These are phyloP conservation scores for Gryllus bimaculatus DNA, from an alignment of 1,140 invertebrate genomes.

Conservation along the genomic window DNA sequence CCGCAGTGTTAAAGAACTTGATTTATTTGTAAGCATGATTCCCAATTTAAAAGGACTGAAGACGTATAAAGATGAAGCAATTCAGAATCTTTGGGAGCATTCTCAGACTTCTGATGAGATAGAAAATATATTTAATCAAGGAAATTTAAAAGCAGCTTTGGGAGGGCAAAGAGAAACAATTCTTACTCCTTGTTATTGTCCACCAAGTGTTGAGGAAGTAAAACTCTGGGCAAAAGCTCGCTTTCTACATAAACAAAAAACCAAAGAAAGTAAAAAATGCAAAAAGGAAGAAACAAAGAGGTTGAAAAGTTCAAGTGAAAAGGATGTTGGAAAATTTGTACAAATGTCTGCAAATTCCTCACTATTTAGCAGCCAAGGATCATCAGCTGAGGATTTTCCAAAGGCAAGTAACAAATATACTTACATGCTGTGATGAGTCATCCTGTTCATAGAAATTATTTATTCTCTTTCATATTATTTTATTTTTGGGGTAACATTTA, in stretches of 20 bases:
- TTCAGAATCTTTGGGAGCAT: neutral
- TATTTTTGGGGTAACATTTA: too few relatives aligned
- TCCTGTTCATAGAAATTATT: too few relatives aligned
- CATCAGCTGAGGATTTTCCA: too few relatives aligned
- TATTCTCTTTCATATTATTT: too few relatives aligned
- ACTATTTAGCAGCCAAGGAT: too few relatives aligned
- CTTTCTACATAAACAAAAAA: neutral
- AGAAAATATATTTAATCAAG: neutral
- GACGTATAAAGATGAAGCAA: neutral
- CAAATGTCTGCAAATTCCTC: too few relatives aligned
- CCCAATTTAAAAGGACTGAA: neutral
- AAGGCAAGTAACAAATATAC: too few relatives aligned
- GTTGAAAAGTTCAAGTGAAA: too few relatives aligned
- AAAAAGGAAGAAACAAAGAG: neutral
- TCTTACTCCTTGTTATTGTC: neutral
- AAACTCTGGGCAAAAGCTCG: neutral
- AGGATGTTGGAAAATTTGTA: too few relatives aligned
- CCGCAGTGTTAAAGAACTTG: neutral
- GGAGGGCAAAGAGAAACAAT: slow-evolving; percentile 8
- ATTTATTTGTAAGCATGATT: neutral
- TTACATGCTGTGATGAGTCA: too few relatives aligned
- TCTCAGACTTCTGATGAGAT: neutral
- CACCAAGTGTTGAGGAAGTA: neutral
- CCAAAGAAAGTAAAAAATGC: neutral
- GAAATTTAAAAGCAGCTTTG: slow-evolving; percentile 9